These are phyloP conservation scores for Palaemon carinicauda DNA, from an alignment of 1,140 invertebrate species.

Conservation along the genomic window DNA sequence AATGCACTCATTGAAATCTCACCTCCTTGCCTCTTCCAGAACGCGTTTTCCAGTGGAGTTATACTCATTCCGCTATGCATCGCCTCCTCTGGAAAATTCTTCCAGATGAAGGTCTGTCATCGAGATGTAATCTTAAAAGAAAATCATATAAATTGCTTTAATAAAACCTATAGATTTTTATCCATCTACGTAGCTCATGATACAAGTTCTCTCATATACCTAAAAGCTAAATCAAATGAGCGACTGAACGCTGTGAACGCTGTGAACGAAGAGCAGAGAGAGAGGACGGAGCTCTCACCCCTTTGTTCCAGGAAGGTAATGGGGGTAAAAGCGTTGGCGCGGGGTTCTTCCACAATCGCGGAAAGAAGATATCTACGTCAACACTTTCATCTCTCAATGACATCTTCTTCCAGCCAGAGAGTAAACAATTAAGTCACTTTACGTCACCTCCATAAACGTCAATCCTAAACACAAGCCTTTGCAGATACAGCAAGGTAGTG, in stretches of 20 bases:
- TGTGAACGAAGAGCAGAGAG: neutral
- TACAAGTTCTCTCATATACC: too few relatives aligned
- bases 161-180: too few relatives aligned
- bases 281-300: conserved; percentile 11
- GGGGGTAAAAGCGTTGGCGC: conserved; percentile 49
- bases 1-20: conserved; percentile 56
- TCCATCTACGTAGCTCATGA: too few relatives aligned
- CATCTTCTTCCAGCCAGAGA: neutral
- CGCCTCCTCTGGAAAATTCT: too few relatives aligned
- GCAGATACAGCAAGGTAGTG: neutral
- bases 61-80: neutral
- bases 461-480: neutral
- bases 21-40: conserved; percentile 20
- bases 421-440: neutral
- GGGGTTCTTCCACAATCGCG: conserved; percentile 48
- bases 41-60: neutral
- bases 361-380: conserved; percentile 23
- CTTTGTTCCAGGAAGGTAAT: conserved; percentile 44
- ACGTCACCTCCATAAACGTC: neutral
- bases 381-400: neutral
- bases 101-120: too few relatives aligned
- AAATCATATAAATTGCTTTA: too few relatives aligned
- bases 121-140: too few relatives aligned
- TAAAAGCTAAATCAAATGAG: too few relatives aligned
- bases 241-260: too few relatives aligned